Evolutionary conservation across 1,140 invertebrate species (phyloP).

Genomic region (Bombus consobrinus): DNA sequence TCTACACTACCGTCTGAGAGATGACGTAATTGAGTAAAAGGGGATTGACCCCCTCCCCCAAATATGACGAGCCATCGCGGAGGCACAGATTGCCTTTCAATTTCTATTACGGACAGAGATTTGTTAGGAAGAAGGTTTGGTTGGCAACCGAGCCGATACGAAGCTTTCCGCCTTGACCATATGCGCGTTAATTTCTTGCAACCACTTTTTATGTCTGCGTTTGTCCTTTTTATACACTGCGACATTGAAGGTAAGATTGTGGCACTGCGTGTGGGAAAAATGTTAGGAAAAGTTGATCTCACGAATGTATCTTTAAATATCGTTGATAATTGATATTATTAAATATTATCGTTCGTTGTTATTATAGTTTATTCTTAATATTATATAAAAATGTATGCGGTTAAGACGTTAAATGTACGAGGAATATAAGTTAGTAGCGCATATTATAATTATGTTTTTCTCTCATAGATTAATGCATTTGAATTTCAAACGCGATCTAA

Average conservation of each 20-base stretch:
- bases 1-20: slow-evolving; percentile 32
- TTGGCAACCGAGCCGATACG: neutral
- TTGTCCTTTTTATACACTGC: neutral
- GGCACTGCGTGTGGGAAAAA: neutral
- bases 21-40: slow-evolving; percentile 55
- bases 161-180: neutral
- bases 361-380: too few relatives aligned
- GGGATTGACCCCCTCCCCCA: slow-evolving; percentile 47
- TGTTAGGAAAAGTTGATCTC: neutral
- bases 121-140: neutral
- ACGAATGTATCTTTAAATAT: neutral
- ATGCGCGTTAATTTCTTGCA: neutral
- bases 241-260: neutral
- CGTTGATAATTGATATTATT: too few relatives aligned
- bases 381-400: too few relatives aligned
- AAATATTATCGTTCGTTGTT: too few relatives aligned
- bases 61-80: slow-evolving; percentile 45
- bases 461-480: too few relatives aligned
- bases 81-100: slow-evolving; percentile 52
- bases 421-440: too few relatives aligned
- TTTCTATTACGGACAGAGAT: slow-evolving; percentile 37
- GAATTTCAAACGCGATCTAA: too few relatives aligned
- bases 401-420: too few relatives aligned
- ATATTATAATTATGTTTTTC: too few relatives aligned
- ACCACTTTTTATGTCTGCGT: too few relatives aligned